Base-by-base conservation (phyloP, 2,888 invertebrate species). In the Drosophila histrio region DNA sequence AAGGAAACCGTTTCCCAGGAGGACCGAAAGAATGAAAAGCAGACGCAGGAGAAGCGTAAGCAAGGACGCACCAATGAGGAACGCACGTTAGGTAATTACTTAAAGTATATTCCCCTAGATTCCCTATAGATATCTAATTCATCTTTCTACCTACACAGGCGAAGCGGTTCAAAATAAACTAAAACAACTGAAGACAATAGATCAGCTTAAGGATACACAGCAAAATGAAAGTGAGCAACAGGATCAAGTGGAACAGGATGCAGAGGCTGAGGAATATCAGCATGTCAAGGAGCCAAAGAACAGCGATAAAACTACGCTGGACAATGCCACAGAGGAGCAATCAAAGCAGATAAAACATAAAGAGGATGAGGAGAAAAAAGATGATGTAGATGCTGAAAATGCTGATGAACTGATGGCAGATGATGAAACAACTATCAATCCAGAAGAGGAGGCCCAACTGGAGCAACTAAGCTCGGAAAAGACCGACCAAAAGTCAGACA, bases 291-390 rank as follows among this genome's bases (percentile, higher is more conserved):
- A 97, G 74, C 94, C 96, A 0, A 95, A 95, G 66, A 94, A 94
- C 62, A 93, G 94, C 70, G 95, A 96, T 87, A 93, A 95, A 57
- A 95, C 96, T 89, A 93, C 94, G 2, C 90, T 96, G 72, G 96
- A 96, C 78, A 94, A 95, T 49, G 96, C 96, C 0, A 96, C 96
- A 0, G 94, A 96, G 90, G 97, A 98, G 74, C 97, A 98, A 92
- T 95, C 95, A 0, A 92, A 91, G 50, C 80, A 91, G 71, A 79
- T 91, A 5, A 93, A 94, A n/a, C 93, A 95, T 63, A 93, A 94
- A 38, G 94, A 95, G 39, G 93, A 94, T 58, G 93, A 94, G 32
- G 93, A 93, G 3, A 92, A 94, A 13, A 93, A 94, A 8, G 92
- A 94, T 46, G 93, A 93, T 22, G 92, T 94, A 34, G 91, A 93